Percentiles rank a stretch among this genome's conserved stretches.
These are phyloP conservation scores for Amyelois transitella DNA, from an alignment of 1,140 invertebrate species.

Conservation along the genomic window DNA sequence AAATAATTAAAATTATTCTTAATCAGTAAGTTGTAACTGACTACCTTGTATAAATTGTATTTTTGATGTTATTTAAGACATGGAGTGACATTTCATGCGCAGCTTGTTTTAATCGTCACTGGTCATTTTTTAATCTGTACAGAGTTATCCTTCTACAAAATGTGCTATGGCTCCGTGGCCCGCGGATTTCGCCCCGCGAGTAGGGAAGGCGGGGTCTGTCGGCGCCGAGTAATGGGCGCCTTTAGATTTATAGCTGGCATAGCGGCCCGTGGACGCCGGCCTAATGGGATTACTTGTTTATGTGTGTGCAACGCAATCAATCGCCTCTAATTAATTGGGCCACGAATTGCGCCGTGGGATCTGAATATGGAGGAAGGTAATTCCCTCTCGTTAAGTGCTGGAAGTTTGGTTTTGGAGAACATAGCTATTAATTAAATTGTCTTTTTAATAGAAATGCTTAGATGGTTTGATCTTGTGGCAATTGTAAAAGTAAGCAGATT, in stretches of 20 bases:
- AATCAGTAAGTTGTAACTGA: too few relatives aligned
- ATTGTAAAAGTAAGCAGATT: too few relatives aligned
- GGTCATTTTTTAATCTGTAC: not conserved
- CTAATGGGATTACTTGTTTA: constrained; percentile 44
- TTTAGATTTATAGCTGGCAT: not conserved
- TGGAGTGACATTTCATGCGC: too few relatives aligned
- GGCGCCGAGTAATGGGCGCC: not conserved
- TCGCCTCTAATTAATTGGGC: constrained; percentile 24
- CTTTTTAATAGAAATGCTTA: too few relatives aligned
- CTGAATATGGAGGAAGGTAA: too few relatives aligned
- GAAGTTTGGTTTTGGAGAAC: not conserved
- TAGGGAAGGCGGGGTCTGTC: not conserved
- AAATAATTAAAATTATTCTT: too few relatives aligned
- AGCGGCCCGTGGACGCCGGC: constrained; percentile 4
- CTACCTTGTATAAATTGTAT: too few relatives aligned
- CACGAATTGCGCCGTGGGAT: not conserved
- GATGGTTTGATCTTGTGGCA: too few relatives aligned
- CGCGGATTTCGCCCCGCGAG: too few relatives aligned
- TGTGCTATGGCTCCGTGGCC: not conserved
- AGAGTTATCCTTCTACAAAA: not conserved
- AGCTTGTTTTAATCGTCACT: too few relatives aligned
- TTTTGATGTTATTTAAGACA: too few relatives aligned
- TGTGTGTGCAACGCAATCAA: constrained; percentile 20
- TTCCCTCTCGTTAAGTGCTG: not conserved
- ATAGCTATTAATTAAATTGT: too few relatives aligned